These are phyloP conservation scores for Syrmaticus mikado DNA, from an alignment of 2,113 vertebrate species.

Conservation along the genomic window DNA sequence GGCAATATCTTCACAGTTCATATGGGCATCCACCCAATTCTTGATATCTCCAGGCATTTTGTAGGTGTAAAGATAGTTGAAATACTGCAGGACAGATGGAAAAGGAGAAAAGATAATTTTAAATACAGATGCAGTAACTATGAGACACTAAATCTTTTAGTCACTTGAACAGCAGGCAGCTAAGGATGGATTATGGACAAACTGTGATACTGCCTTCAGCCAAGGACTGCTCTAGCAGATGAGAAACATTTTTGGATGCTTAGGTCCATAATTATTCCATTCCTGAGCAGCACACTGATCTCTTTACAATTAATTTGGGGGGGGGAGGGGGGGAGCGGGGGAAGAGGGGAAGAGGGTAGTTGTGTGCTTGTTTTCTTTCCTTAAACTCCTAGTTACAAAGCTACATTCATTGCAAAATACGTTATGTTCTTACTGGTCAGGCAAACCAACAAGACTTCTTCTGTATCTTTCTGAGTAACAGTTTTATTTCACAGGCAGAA, in stretches of 20 bases:
- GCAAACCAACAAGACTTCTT: neutral
- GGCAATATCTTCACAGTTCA: slow-evolving; percentile 99
- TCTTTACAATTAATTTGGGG: neutral
- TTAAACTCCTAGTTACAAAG: neutral
- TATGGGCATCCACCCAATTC: slow-evolving; percentile 98
- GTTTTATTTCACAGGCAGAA: neutral
- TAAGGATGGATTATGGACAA: neutral
- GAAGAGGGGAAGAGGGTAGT: no score
- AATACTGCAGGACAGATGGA: slow-evolving; percentile 84
- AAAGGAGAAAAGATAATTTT: neutral
- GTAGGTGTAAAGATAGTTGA: slow-evolving; percentile 98
- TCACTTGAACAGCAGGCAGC: neutral
- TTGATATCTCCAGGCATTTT: slow-evolving; percentile 99
- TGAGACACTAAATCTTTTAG: neutral
- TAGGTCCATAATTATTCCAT: neutral
- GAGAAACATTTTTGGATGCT: neutral
- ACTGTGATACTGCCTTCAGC: neutral
- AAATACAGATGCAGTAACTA: neutral
- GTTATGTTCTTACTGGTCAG: neutral
- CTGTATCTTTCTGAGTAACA: neutral
- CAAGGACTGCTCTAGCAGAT: neutral
- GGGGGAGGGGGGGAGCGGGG: no score
- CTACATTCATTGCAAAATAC: neutral
- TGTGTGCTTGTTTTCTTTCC: neutral
- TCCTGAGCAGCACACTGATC: neutral